These are phyloP conservation scores for Pachycephala philippinensis DNA, from an alignment of 2,113 vertebrate species.

Conservation along the genomic window DNA sequence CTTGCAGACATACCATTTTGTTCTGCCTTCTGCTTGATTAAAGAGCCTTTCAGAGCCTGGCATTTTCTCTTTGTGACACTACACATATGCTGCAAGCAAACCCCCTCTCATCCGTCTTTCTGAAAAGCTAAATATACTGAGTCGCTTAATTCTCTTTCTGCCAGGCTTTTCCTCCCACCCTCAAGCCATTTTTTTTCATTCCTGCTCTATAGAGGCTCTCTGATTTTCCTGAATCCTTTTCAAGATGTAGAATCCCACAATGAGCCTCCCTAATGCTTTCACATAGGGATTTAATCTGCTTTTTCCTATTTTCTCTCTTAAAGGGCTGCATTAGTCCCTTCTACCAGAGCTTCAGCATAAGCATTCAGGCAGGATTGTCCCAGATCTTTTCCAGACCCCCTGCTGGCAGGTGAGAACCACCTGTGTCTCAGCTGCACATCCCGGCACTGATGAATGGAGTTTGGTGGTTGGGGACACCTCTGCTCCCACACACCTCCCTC, in stretches of 20 bases:
- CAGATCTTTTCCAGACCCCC: not conserved
- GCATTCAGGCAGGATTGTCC: not conserved
- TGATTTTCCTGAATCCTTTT: constrained; percentile 4
- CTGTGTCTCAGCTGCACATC: not conserved
- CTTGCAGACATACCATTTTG: constrained; percentile 26
- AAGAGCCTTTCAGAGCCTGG: constrained; percentile 35
- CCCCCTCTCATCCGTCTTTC: constrained; percentile 8
- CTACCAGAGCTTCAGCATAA: not conserved
- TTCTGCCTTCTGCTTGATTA: constrained; percentile 40
- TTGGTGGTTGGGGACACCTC: not conserved
- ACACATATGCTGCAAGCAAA: constrained; percentile 49
- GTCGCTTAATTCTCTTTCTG: constrained; percentile 24
- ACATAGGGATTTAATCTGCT: not conserved
- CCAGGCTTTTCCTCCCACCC: constrained; percentile 37
- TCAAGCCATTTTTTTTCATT: constrained; percentile 6
- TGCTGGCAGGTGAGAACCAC: not conserved
- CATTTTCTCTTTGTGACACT: constrained; percentile 41
- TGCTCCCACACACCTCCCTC: not conserved
- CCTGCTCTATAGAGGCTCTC: not conserved
- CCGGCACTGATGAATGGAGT: not conserved
- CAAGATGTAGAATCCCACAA: not conserved
- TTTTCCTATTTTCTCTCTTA: not conserved
- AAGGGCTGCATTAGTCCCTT: not conserved
- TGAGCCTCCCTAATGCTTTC: not conserved
- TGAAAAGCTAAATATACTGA: constrained; percentile 41